Percentiles rank a stretch among this genome's conserved stretches.
These are phyloP conservation scores for Lamprotornis superbus DNA, from an alignment of 2,113 vertebrate genomes.

Conservation along the genomic window DNA sequence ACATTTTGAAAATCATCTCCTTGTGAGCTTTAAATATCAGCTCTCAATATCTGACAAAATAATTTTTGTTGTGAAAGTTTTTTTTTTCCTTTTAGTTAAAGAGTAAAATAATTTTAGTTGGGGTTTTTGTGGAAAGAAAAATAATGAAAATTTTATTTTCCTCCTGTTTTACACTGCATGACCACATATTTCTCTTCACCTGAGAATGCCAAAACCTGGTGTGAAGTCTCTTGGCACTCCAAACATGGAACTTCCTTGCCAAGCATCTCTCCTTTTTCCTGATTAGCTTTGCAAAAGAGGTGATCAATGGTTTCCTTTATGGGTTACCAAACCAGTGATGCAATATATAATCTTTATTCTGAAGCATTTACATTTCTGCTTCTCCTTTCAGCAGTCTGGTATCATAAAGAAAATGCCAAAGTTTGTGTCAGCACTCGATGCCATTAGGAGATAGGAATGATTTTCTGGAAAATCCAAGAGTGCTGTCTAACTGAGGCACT, in stretches of 20 bases:
- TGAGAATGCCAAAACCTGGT: background rate
- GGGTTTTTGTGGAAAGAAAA: background rate
- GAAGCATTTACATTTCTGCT: background rate
- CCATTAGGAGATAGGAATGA: background rate
- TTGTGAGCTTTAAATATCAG: constrained; percentile 7
- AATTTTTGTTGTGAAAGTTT: background rate
- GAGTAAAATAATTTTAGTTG: background rate
- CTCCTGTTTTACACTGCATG: background rate
- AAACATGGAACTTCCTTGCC: background rate
- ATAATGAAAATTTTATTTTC: background rate
- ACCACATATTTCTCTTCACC: background rate
- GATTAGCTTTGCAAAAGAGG: background rate
- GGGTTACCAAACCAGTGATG: background rate
- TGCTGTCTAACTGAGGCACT: background rate
- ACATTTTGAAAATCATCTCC: constrained; percentile 7
- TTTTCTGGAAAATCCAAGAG: background rate
- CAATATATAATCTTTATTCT: background rate
- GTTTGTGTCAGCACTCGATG: background rate
- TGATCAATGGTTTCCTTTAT: background rate
- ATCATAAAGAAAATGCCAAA: background rate
- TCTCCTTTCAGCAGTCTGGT: background rate
- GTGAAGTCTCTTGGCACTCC: background rate
- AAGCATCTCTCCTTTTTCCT: background rate
- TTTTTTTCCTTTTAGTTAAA: background rate
- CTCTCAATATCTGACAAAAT: background rate